phyloP scores from a whole-genome alignment of 2,797 vertebrate genomes.

The Pelochelys cantorii region DNA sequence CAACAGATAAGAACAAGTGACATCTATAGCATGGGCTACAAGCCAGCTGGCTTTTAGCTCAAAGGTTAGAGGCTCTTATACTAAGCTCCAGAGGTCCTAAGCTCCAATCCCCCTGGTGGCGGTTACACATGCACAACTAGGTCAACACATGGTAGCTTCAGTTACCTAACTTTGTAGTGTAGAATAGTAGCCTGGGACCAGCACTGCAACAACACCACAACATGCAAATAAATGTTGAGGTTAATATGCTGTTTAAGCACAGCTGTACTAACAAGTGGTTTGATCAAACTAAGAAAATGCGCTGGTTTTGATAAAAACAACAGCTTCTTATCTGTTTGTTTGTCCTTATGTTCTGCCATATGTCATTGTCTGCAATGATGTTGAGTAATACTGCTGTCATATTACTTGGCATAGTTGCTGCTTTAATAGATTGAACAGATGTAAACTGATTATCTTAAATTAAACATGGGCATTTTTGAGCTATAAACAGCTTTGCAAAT shows the following conservation, averaged over 20 bases:
- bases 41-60: no score
- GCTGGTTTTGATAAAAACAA: slow-evolving; percentile 20
- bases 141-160: background rate
- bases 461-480: slow-evolving; percentile 20
- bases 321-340: background rate
- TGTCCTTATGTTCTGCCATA: slow-evolving; percentile 49
- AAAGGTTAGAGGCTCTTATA: no score
- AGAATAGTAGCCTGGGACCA: background rate
- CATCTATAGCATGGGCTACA: no score
- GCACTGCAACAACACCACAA: background rate
- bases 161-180: background rate
- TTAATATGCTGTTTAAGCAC: background rate
- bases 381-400: slow-evolving; percentile 48
- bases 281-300: background rate
- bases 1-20: no score
- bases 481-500: background rate
- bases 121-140: background rate
- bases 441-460: slow-evolving; percentile 34
- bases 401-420: slow-evolving; percentile 24
- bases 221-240: slow-evolving; percentile 24
- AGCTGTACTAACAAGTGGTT: slow-evolving; percentile 39
- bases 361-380: slow-evolving; percentile 41
- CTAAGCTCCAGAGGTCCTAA: no score
- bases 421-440: slow-evolving; percentile 51
- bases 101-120: no score